phyloP scores from a whole-genome alignment of 2,797 vertebrate genomes.

The Rallus crepitans region DNA sequence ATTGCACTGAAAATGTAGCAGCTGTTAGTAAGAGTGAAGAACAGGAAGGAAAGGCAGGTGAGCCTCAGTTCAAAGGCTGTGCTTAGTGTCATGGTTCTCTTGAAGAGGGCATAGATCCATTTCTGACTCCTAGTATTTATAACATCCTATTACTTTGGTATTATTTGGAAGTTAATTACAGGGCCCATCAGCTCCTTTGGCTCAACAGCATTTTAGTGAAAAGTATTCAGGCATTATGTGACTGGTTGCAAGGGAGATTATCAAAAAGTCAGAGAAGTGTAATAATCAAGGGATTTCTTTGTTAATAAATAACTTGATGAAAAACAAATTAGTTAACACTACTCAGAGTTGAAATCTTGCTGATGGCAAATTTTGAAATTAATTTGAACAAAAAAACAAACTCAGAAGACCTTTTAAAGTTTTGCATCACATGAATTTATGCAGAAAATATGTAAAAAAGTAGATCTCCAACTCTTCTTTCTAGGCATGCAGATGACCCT shows the following conservation, averaged over 20 bases:
- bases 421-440: neutral
- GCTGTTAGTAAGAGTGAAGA: slow-evolving; percentile 1
- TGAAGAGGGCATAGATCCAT: neutral
- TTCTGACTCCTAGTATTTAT: slow-evolving; percentile 28
- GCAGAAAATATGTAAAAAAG: neutral
- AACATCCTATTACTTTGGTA: slow-evolving; percentile 59
- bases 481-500: neutral
- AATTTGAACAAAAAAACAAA: slow-evolving; percentile 10
- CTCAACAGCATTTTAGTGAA: slow-evolving; percentile 70
- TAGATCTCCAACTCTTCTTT: neutral
- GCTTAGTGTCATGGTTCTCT: neutral
- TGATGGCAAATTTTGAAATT: slow-evolving; percentile 67
- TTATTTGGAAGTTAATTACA: slow-evolving; percentile 79
- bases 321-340: slow-evolving; percentile 80
- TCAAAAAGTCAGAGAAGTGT: slow-evolving; percentile 78
- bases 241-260: slow-evolving; percentile 77
- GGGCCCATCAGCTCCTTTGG: slow-evolving; percentile 69
- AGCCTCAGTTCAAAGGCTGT: neutral
- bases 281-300: slow-evolving; percentile 80
- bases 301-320: slow-evolving; percentile 81
- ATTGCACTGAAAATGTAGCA: slow-evolving; percentile 19
- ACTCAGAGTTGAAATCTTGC: slow-evolving; percentile 71
- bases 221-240: slow-evolving; percentile 75
- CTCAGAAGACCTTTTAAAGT: neutral
- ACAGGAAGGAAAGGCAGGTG: neutral